phyloP scores from a whole-genome alignment of 1,140 invertebrate genomes.

The Drosophila setifemur region DNA sequence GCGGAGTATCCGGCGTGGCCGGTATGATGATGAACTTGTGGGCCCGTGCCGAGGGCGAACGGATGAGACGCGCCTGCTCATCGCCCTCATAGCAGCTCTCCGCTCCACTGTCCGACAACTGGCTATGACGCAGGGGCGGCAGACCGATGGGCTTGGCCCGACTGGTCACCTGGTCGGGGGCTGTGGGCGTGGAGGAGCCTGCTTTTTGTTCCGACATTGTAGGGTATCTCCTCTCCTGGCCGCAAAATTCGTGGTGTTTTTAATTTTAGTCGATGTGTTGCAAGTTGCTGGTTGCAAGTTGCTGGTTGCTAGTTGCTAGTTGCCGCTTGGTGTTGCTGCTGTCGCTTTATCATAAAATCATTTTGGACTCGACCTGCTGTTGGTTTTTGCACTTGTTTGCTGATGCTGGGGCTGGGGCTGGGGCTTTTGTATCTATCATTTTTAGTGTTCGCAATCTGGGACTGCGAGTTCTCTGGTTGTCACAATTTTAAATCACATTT shows the following conservation, averaged over 20 bases:
- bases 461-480: conserved; percentile 38
- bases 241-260: conserved; percentile 19
- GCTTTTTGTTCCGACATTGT: conserved; percentile 44
- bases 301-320: conserved; percentile 22
- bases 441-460: conserved; percentile 58
- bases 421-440: conserved; percentile 68
- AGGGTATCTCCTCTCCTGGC: not conserved
- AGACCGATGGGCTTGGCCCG: conserved; percentile 30
- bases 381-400: conserved; percentile 39
- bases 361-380: conserved; percentile 33
- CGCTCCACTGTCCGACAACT: conserved; percentile 71
- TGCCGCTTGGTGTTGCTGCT: conserved; percentile 6
- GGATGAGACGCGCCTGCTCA: conserved; percentile 68
- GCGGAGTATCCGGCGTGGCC: conserved; percentile 50
- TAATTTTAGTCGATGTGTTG: too few relatives aligned
- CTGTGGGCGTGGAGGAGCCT: conserved; percentile 36
- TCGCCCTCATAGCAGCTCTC: conserved; percentile 72
- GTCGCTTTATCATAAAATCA: conserved; percentile 61
- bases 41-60: conserved; percentile 55
- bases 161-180: conserved; percentile 45
- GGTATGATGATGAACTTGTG: conserved; percentile 80
- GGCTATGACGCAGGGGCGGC: conserved; percentile 57
- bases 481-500: conserved; percentile 74
- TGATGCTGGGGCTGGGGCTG: conserved; percentile 40
- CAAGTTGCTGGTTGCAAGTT: conserved; percentile 2